Conservation (phyloP, 2,888 invertebrate genomes). For the Acleris laterana region DNA sequence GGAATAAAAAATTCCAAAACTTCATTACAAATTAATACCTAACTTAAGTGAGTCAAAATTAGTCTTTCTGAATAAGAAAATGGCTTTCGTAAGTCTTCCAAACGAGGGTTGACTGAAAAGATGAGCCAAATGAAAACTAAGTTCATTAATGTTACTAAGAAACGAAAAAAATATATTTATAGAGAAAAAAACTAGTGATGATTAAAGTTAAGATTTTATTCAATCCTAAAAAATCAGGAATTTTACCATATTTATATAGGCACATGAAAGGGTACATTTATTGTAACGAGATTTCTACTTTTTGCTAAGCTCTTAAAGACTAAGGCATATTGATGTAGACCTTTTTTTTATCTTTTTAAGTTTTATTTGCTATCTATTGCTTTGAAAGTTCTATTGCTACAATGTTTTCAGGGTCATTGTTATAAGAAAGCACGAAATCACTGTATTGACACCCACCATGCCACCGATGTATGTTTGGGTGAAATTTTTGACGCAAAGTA, state of each 20-base stretch:
- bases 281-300: constrained; percentile 56
- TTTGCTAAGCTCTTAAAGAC: constrained; percentile 58
- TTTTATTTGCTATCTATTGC: constrained; percentile 8
- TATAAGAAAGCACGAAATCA: constrained; percentile 33
- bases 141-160: constrained; percentile 66
- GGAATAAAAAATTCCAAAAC: too few species aligned
- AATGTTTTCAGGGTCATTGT: constrained; percentile 32
- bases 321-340: constrained; percentile 41
- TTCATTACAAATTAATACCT: neutral
- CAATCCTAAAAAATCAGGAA: constrained; percentile 45
- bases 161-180: constrained; percentile 55
- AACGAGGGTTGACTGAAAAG: constrained; percentile 70
- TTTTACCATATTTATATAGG: constrained; percentile 57
- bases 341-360: constrained; percentile 11
- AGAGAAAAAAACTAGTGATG: constrained; percentile 44
- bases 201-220: constrained; percentile 37
- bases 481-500: constrained; percentile 6
- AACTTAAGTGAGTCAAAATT: neutral
- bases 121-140: constrained; percentile 66
- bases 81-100: constrained; percentile 74
- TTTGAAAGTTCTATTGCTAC: constrained; percentile 11
- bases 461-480: constrained; percentile 9
- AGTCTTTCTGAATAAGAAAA: constrained; percentile 24
- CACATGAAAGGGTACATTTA: constrained; percentile 64
- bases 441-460: constrained; percentile 11